A percentile compares a stretch with the other conserved stretches of the same genome.
These are phyloP conservation scores for Euura lappo DNA, from an alignment of 1,140 invertebrate genomes.

Conservation along the genomic window DNA sequence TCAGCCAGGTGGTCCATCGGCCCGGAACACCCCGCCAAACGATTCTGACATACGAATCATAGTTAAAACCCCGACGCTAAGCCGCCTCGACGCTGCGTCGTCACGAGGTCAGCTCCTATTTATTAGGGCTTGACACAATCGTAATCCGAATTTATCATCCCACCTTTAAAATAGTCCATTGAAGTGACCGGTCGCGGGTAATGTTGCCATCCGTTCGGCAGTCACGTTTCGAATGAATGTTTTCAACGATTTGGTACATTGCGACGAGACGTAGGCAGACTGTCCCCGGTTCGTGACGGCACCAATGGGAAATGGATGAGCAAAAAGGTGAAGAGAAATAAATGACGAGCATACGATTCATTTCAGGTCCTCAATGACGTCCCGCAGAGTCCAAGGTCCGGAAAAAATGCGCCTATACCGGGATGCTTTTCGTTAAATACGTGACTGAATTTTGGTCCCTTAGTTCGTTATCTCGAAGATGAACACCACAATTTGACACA, in stretches of 20 bases:
- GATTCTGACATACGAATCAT: not conserved
- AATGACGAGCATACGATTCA: conserved; percentile 6
- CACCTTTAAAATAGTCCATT: conserved; percentile 11
- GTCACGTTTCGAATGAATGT: conserved; percentile 51
- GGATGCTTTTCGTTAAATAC: not conserved
- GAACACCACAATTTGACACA: too few relatives aligned
- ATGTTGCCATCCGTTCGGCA: conserved; percentile 43
- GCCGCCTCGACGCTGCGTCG: not conserved
- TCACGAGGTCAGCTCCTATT: not conserved
- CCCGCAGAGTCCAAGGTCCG: not conserved
- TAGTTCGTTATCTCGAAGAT: too few relatives aligned
- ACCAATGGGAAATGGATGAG: conserved; percentile 21
- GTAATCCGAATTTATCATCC: conserved; percentile 53
- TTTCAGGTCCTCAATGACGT: not conserved
- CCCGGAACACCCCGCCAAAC: not conserved
- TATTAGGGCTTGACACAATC: conserved; percentile 39
- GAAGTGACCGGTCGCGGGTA: conserved; percentile 24
- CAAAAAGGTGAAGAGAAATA: not conserved
- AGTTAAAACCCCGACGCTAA: not conserved
- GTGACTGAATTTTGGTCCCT: not conserved
- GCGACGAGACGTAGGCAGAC: conserved; percentile 19
- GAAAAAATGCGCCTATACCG: not conserved
- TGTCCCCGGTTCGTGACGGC: conserved; percentile 23
- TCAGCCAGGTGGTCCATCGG: not conserved
- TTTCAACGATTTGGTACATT: conserved; percentile 29